Percentiles rank a stretch among this genome's conserved stretches.
phyloP scores from a whole-genome alignment of 2,888 invertebrate species.

The Eupeodes luniger region DNA sequence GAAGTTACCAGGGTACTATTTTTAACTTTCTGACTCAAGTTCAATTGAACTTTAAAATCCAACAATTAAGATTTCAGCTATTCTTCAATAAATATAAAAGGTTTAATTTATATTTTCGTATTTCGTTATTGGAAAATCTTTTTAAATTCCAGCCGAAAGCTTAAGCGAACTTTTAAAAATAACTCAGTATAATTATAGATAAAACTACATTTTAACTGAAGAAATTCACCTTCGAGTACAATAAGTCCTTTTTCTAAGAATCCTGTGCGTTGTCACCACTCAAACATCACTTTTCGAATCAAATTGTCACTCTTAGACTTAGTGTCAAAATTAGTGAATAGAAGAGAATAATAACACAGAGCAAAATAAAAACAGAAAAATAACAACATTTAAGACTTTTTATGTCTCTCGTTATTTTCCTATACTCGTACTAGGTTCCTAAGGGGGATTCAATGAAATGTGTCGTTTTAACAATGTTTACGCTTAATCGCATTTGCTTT shows the following conservation, averaged over 20 bases:
- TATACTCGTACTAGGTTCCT: too few species aligned
- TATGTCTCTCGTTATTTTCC: constrained; percentile 33
- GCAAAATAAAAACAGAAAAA: constrained; percentile 15
- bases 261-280: constrained; percentile 16
- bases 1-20: too few species aligned
- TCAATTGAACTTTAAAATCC: too few species aligned
- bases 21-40: too few species aligned
- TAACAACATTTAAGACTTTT: constrained; percentile 41
- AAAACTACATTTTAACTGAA: background rate
- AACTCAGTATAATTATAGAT: too few species aligned
- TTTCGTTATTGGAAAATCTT: too few species aligned
- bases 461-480: constrained; percentile 34
- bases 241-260: background rate
- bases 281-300: constrained; percentile 31
- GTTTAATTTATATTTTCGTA: too few species aligned
- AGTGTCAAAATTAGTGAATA: constrained; percentile 32
- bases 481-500: constrained; percentile 37
- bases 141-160: too few species aligned
- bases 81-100: too few species aligned
- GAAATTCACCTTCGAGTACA: background rate
- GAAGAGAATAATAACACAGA: background rate
- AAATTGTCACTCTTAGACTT: constrained; percentile 25
- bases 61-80: too few species aligned
- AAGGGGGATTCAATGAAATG: constrained; percentile 13
- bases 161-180: too few species aligned